phyloP scores from a whole-genome alignment of 2,888 invertebrate genomes.

The Phyto melanocephala region DNA sequence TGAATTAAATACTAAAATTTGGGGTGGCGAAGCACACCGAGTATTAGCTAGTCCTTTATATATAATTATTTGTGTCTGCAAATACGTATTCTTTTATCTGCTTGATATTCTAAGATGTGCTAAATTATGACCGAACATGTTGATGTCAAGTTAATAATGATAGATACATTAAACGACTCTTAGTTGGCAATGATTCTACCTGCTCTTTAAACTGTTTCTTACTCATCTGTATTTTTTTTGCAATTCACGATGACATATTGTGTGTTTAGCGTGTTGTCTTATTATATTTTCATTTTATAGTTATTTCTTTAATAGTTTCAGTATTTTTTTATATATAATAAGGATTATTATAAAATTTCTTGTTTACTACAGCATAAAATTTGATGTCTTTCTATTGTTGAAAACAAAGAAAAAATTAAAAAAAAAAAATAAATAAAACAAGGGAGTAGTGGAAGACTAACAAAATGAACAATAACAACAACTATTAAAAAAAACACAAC shows the following conservation, averaged over 20 bases:
- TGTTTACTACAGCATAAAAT: constrained; percentile 24
- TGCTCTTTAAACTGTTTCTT: neutral
- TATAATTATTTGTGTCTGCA: no score
- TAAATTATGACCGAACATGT: neutral
- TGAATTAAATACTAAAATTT: no score
- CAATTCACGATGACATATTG: neutral
- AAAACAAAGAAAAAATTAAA: neutral
- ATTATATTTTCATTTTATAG: constrained; percentile 1
- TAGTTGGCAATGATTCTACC: neutral
- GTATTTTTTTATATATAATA: constrained; percentile 29
- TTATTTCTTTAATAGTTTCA: constrained; percentile 44
- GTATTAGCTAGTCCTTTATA: no score
- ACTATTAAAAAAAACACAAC: constrained; percentile 32
- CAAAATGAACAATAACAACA: constrained; percentile 9
- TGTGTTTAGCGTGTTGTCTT: neutral
- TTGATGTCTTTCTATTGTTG: constrained; percentile 4
- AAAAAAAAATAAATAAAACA: no score
- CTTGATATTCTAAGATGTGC: neutral
- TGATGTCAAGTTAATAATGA: no score
- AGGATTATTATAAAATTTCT: constrained; percentile 31
- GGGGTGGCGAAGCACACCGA: no score
- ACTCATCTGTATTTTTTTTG: neutral
- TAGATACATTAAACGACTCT: neutral
- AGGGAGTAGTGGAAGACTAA: neutral
- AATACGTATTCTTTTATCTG: neutral